Base-by-base conservation (phyloP, 1,140 invertebrate species). In the Hesperophylax magnus region DNA sequence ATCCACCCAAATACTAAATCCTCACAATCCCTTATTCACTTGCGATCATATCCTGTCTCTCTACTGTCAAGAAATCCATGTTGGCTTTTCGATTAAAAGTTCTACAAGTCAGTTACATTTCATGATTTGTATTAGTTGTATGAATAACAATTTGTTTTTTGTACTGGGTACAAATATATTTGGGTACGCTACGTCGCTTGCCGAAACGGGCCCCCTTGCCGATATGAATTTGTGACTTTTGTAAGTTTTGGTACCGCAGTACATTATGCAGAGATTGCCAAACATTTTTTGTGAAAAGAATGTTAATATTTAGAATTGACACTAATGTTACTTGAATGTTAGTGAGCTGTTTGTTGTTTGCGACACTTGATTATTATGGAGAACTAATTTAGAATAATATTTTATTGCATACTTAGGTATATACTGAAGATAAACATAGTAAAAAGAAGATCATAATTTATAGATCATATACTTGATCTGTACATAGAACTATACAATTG, bases 31-130 rank as follows among this genome's bases (percentile, higher is more conserved):
- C n/a, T 18, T 18, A 18, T 58, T 58, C 20, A 58, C 20, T n/a
- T 58, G 9, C n/a, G 5, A 58, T 24, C 39, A 71, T 20, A n/a
- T 52, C 34, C 67, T 17, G 22, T 71, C 39, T 18, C 22, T 71
- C 67, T 20, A 2, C 39, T 52, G n/a, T 71, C 31, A 71, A 18
- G 22, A 71, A 71, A 17, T 3, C 47, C 47, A 39, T 47, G 67
- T 71, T 52, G n/a, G 39, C n/a, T 71, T 71, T 71, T 71, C 67
- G 67, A 71, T 71, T 71, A 71, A 71, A 71, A 71, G 67, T 71
- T 71, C 67, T 39, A 71, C 39, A 71, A 15, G 67, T 71, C 67
- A 71, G 39, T 71, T 71, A 47, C 67, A 71, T 71, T 52, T 71
- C 39, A 11, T 18, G 67, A 71, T 71, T 71, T 71, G 34, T 52